A percentile compares a stretch with the other conserved stretches of the same genome.
Evolutionary conservation across 2,797 vertebrate genomes (phyloP).

Genomic region (Pygocentrus nattereri): DNA sequence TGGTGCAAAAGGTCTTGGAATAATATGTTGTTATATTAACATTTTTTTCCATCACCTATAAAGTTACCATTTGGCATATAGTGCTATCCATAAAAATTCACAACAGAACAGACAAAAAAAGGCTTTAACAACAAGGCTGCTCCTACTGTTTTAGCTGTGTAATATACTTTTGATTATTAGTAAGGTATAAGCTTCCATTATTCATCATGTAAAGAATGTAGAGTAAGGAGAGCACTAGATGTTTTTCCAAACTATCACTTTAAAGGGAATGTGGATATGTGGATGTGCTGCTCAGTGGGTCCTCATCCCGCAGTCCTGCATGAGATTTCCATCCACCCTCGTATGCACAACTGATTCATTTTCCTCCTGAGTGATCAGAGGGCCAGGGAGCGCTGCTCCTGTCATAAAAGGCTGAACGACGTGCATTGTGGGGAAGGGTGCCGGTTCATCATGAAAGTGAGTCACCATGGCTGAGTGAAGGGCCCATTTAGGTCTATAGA

Average conservation of each 20-base stretch:
- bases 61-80: too few species aligned
- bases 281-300: neutral
- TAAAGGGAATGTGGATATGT: neutral
- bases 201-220: neutral
- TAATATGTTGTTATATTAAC: too few species aligned
- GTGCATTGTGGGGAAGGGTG: conserved; percentile 18
- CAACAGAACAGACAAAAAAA: too few species aligned
- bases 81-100: too few species aligned
- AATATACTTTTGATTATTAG: neutral
- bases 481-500: conserved; percentile 25
- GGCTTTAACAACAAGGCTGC: too few species aligned
- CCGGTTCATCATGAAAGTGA: conserved; percentile 21
- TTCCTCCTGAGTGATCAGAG: conserved; percentile 17
- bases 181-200: neutral
- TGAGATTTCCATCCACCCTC: conserved; percentile 2
- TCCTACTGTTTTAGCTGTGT: too few species aligned
- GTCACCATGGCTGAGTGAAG: conserved; percentile 13
- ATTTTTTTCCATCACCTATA: too few species aligned
- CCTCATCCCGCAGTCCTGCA: neutral
- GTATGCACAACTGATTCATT: neutral
- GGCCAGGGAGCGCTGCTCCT: neutral
- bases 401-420: conserved; percentile 14
- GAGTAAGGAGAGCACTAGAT: neutral
- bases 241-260: neutral
- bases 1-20: too few species aligned